Evolutionary conservation across 2,888 invertebrate species (phyloP), one percentile per base, ranked within the genome.

Genomic region (Morpho deidamia): DNA sequence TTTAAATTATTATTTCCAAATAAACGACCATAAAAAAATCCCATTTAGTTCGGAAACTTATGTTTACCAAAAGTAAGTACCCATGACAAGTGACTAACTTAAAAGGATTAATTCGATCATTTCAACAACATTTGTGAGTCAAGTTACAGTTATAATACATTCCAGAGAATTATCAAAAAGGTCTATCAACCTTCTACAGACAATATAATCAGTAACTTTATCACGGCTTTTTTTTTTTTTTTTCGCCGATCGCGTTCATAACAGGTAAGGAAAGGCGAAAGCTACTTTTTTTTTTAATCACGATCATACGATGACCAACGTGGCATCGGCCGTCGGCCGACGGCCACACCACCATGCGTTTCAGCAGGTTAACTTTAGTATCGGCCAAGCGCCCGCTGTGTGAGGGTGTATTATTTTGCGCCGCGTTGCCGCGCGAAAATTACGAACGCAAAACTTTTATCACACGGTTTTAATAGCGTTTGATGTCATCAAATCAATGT

Each of bases 391-490:
- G 62, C 59, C 56, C 44, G 56, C 7, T 7, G 8, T 11, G 43
- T 14, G 37, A 37, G 60, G 61, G 56, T 53, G 65, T 61, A 12
- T 52, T 0, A 8, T n/a, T 35, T 11, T 11, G 35, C 34, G 48
- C 7, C 44, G 8, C 40, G 51, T 50, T 54, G 40, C 47, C 63
- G 60, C 64, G 63, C 63, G 59, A 59, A 63, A 59, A 60, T 55
- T 58, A 59, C 64, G 63, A 54, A 55, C 57, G 14, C n/a, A 48
- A 44, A 49, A 51, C 47, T 51, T 51, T 47, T 51, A 11, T 32
- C 12, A 38, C 14, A 40, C n/a, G 37, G 3, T 23, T 23, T 23
- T 23, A 23, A 23, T 23, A 23, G 2, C 23, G 23, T 23, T 23
- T 23, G 2, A 37, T 7, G 37, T 10, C 8, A 42, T 23, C 23